A percentile compares a stretch with the other conserved stretches of the same genome.
These are phyloP conservation scores for Stigmatopora nigra DNA, from an alignment of 2,113 vertebrate species.

Conservation along the genomic window DNA sequence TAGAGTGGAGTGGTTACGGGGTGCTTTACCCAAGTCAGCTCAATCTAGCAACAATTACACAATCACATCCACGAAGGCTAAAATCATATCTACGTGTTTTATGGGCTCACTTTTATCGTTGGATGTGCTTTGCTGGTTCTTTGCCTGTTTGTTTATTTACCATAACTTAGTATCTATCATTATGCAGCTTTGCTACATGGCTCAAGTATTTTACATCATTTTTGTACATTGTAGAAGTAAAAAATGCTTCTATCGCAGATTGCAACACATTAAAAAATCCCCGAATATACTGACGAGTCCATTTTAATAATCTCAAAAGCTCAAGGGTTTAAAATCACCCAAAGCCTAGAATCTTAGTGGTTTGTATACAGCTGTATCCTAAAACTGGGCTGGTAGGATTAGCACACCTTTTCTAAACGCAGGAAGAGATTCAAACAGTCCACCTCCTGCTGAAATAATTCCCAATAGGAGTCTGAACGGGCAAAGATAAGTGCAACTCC, in stretches of 20 bases:
- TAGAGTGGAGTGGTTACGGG: no score
- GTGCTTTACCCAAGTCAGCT: no score
- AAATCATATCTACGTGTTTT: constrained; percentile 36
- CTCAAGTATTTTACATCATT: no score
- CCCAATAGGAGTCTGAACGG: constrained; percentile 19
- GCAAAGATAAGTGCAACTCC: constrained; percentile 6
- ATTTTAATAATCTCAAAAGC: constrained; percentile 27
- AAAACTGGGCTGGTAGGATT: constrained; percentile 28
- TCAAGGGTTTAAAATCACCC: no score
- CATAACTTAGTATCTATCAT: constrained; percentile 17
- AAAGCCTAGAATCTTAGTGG: constrained; percentile 14
- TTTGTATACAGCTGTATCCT: constrained; percentile 5
- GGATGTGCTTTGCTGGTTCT: constrained; percentile 27
- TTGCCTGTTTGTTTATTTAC: constrained; percentile 17
- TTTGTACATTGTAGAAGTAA: not conserved
- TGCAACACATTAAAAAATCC: constrained; percentile 8
- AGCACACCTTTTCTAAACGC: constrained; percentile 7
- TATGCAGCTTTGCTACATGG: not conserved
- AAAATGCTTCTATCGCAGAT: constrained; percentile 8
- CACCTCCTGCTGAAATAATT: constrained; percentile 9
- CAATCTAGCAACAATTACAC: no score
- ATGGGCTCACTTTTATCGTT: constrained; percentile 34
- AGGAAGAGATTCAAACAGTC: constrained; percentile 32
- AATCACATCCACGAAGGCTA: constrained; percentile 20
- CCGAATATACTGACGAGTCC: constrained; percentile 11